phyloP scores from a whole-genome alignment of 2,888 invertebrate genomes.

The Exocentrus adspersus region DNA sequence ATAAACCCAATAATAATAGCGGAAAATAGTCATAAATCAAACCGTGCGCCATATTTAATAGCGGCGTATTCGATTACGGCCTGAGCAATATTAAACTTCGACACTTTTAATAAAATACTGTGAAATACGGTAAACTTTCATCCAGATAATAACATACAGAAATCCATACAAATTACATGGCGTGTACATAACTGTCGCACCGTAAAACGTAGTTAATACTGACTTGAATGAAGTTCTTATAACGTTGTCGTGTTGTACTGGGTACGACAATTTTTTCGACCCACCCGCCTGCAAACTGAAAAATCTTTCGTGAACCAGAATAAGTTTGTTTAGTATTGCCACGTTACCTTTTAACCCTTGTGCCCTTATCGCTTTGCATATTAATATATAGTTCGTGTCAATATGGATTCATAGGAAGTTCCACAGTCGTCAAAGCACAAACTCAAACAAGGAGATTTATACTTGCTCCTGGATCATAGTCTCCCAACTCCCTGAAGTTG shows the following conservation, averaged over 20 bases:
- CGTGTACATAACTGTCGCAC: background rate
- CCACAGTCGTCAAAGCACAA: too few species aligned
- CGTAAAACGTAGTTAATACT: too few species aligned
- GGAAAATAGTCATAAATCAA: background rate
- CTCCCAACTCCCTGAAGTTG: background rate
- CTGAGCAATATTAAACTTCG: background rate
- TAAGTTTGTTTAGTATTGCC: too few species aligned
- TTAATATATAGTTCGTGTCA: too few species aligned
- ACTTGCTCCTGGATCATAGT: background rate
- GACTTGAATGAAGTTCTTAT: too few species aligned
- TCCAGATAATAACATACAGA: background rate
- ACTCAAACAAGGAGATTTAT: background rate
- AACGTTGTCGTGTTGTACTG: too few species aligned
- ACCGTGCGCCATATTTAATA: background rate
- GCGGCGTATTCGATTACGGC: background rate
- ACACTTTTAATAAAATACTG: slow-evolving; percentile 9
- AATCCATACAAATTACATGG: background rate
- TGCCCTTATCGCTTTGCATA: too few species aligned
- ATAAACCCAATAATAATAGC: background rate
- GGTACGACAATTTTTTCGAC: too few species aligned
- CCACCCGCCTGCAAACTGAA: too few species aligned
- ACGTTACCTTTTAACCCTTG: too few species aligned
- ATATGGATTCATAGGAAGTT: too few species aligned
- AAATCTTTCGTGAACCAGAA: too few species aligned
- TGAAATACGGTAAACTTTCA: slow-evolving; percentile 1